A percentile compares a stretch with the other conserved stretches of the same genome.
Evolutionary conservation across 1,140 invertebrate genomes (phyloP).

Genomic region (Drosophila micromelanica): DNA sequence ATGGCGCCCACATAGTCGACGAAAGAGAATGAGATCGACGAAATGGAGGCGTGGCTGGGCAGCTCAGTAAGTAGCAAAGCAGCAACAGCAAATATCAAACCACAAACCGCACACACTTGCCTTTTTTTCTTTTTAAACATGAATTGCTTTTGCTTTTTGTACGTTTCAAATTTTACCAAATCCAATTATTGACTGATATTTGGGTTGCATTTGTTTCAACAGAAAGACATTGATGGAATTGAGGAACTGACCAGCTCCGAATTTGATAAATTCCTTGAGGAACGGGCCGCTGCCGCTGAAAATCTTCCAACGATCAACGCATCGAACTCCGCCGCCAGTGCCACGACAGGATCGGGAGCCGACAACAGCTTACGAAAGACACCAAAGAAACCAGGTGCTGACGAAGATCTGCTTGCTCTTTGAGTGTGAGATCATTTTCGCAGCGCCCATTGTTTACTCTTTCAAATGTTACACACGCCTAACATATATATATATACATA

Average conservation of each 20-base stretch:
- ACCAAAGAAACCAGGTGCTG: constrained; percentile 76
- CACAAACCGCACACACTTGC: constrained; percentile 36
- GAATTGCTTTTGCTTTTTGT: constrained; percentile 35
- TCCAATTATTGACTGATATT: constrained; percentile 17
- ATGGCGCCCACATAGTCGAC: constrained; percentile 85
- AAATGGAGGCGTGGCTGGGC: constrained; percentile 96
- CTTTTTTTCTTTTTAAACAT: constrained; percentile 46
- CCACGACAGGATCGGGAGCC: constrained; percentile 43
- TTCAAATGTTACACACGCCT: constrained; percentile 70
- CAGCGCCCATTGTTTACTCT: constrained; percentile 70
- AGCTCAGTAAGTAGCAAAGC: constrained; percentile 86
- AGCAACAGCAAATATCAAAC: constrained; percentile 32
- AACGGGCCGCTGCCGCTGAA: constrained; percentile 93
- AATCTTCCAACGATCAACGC: constrained; percentile 85
- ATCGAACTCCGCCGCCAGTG: constrained; percentile 65
- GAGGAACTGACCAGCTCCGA: constrained; percentile 94
- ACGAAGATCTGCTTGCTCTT: constrained; percentile 76
- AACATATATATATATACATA: constrained; percentile 52
- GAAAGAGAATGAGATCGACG: constrained; percentile 95
- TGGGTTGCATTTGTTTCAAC: constrained; percentile 9
- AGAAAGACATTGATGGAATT: constrained; percentile 82
- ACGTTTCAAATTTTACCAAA: constrained; percentile 17
- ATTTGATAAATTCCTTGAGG: constrained; percentile 96
- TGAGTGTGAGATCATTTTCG: constrained; percentile 54
- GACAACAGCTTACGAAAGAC: constrained; percentile 74